phyloP scores from a whole-genome alignment of 2,888 invertebrate genomes.

The Acleris emargana region DNA sequence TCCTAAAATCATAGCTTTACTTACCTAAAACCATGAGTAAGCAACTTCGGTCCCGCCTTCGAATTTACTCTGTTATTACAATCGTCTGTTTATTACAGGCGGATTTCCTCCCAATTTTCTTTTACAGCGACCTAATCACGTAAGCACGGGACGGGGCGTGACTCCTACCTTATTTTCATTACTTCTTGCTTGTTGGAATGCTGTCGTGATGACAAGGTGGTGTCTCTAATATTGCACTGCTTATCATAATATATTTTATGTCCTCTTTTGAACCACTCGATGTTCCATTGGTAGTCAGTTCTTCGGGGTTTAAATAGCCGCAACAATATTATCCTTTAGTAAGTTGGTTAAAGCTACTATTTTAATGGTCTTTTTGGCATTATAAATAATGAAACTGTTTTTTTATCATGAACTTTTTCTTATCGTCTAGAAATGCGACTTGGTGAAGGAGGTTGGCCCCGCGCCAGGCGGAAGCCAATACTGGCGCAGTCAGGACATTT shows the following conservation, averaged over 20 bases:
- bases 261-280: too few species aligned
- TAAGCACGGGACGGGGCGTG: conserved; percentile 24
- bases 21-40: conserved; percentile 17
- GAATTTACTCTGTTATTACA: conserved; percentile 34
- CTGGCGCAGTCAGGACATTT: conserved; percentile 70
- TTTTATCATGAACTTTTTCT: conserved; percentile 49
- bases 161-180: conserved; percentile 23
- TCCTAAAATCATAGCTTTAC: neutral
- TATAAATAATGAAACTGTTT: conserved; percentile 34
- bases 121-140: conserved; percentile 35
- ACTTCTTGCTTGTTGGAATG: conserved; percentile 17
- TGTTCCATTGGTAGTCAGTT: too few species aligned
- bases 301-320: too few species aligned
- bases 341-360: neutral
- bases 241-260: too few species aligned
- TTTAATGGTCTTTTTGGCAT: conserved; percentile 19
- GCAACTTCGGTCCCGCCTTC: conserved; percentile 22
- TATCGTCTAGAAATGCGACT: conserved; percentile 53
- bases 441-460: conserved; percentile 61
- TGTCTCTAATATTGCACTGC: conserved; percentile 3
- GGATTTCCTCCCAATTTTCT: conserved; percentile 37
- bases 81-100: conserved; percentile 35
- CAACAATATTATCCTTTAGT: too few species aligned
- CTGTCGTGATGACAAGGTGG: too few species aligned
- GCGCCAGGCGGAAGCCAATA: conserved; percentile 70